Conservation (phyloP, 2,888 invertebrate genomes). For the Parnassius apollo region DNA sequence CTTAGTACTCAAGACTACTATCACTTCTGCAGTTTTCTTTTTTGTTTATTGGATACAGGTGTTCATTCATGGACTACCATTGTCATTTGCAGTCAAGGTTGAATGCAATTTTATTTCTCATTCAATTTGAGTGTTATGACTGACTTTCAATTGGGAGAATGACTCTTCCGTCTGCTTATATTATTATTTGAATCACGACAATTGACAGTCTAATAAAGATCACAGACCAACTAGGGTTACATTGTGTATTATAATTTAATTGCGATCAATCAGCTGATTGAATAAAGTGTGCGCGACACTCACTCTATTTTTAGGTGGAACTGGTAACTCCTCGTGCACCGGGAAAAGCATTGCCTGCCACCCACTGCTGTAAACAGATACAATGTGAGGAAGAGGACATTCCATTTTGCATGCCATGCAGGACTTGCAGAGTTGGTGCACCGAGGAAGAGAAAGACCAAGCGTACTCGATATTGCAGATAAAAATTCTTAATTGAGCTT, state of each 20-base stretch:
- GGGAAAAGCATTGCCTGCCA: constrained; percentile 77
- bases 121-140: constrained; percentile 42
- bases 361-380: constrained; percentile 84
- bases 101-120: too few relatives aligned
- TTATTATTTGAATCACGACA: not conserved
- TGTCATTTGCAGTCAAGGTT: too few relatives aligned
- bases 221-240: constrained; percentile 7
- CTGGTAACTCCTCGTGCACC: constrained; percentile 87
- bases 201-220: constrained; percentile 9
- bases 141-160: constrained; percentile 7
- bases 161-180: not conserved
- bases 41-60: too few relatives aligned
- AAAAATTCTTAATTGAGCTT: too few relatives aligned
- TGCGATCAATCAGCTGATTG: constrained; percentile 1
- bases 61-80: too few relatives aligned
- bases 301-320: constrained; percentile 79
- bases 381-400: constrained; percentile 84
- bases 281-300: not conserved
- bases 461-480: constrained; percentile 40
- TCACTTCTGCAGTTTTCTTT: too few relatives aligned
- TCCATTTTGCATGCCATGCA: constrained; percentile 56
- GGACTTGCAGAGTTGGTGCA: constrained; percentile 46
- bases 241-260: constrained; percentile 13
- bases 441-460: constrained; percentile 36
- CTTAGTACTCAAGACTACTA: too few relatives aligned